These are phyloP conservation scores for Tupiocoris notatus DNA, from an alignment of 2,888 invertebrate species.

Conservation along the genomic window DNA sequence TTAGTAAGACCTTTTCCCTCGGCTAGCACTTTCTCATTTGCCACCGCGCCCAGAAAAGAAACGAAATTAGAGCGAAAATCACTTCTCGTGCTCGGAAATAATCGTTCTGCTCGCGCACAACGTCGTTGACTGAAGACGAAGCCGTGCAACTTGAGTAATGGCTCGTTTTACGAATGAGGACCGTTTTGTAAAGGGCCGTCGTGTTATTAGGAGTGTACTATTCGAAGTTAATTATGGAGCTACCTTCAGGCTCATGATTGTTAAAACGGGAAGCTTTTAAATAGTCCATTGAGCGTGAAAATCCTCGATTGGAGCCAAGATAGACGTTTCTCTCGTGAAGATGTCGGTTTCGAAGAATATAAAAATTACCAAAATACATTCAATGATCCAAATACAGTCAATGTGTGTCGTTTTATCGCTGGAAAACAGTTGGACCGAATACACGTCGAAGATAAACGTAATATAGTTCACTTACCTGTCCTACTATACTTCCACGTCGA, in stretches of 20 bases:
- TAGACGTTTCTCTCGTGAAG: too few species aligned
- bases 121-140: not conserved
- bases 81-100: not conserved
- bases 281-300: not conserved
- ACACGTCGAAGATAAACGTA: not conserved
- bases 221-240: not conserved
- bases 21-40: not conserved
- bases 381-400: too few species aligned
- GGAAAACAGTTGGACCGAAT: not conserved
- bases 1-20: not conserved
- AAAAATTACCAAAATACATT: too few species aligned
- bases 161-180: not conserved
- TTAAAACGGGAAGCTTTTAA: not conserved
- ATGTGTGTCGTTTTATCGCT: too few species aligned
- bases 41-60: not conserved
- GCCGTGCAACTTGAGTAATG: not conserved
- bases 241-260: not conserved
- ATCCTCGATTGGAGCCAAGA: too few species aligned
- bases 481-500: not conserved
- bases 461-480: not conserved
- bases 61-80: not conserved
- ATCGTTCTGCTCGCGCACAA: not conserved
- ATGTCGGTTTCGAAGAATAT: too few species aligned
- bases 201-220: not conserved
- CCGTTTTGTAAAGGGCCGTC: not conserved